Conservation (phyloP, 2,797 vertebrate species). For the Choloepus didactylus region DNA sequence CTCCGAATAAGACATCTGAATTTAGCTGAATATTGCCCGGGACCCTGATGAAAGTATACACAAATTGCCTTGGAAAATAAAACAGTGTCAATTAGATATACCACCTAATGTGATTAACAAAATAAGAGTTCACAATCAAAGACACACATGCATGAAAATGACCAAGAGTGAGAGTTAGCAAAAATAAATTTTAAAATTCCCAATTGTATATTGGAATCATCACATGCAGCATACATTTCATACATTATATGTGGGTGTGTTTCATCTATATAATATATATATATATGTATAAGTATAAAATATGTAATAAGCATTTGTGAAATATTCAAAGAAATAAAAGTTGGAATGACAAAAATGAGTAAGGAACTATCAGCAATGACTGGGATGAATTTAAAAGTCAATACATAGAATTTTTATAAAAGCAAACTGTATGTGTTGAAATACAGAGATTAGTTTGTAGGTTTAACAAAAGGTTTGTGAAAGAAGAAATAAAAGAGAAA, state of each 20-base stretch:
- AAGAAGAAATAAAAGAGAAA: no score
- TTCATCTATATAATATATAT: no score
- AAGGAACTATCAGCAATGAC: background rate
- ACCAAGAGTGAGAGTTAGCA: background rate
- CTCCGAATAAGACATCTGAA: background rate
- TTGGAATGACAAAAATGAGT: background rate
- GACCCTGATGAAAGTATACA: background rate
- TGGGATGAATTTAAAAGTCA: background rate
- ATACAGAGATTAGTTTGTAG: background rate
- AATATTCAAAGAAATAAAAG: background rate
- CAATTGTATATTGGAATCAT: background rate
- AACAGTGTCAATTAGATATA: background rate
- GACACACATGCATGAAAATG: background rate
- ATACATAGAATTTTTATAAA: background rate
- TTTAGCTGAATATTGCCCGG: background rate
- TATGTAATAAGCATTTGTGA: no score
- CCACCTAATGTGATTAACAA: background rate
- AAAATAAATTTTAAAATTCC: background rate
- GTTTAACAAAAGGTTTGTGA: background rate
- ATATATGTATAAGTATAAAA: no score
- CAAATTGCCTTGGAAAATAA: background rate
- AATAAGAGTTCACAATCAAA: background rate
- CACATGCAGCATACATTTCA: background rate
- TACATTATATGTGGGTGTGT: background rate
- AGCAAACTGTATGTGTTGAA: background rate